Conservation (phyloP, 2,797 vertebrate species). For the Liasis olivaceus region DNA sequence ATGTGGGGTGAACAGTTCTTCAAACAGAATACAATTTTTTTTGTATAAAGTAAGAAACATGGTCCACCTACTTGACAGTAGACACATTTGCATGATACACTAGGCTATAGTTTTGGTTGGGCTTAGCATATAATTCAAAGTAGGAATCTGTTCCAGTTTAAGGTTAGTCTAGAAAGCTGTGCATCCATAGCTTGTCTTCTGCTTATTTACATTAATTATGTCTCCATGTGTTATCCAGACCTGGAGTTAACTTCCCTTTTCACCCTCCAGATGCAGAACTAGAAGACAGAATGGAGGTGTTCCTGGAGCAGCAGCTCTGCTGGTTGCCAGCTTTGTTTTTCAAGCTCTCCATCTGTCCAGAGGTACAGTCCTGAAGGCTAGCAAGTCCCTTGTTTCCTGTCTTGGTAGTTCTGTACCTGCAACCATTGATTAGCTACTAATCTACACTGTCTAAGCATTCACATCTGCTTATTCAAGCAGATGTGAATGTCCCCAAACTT, state of each 20-base stretch:
- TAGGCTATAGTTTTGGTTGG: neutral
- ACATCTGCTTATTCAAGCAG: neutral
- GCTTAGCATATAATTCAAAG: neutral
- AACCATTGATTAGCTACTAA: neutral
- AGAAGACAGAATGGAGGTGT: neutral
- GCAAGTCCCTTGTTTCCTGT: neutral
- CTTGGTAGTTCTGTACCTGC: neutral
- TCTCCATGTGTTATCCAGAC: neutral
- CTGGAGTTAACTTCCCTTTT: too few relatives aligned
- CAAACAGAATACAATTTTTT: neutral
- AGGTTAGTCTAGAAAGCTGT: neutral
- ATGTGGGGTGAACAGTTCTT: neutral
- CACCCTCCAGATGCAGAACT: neutral
- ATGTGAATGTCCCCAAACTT: neutral
- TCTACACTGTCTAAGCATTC: neutral
- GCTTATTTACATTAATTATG: neutral
- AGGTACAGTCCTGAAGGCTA: neutral
- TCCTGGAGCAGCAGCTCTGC: neutral
- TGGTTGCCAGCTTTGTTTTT: neutral
- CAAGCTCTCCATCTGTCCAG: neutral
- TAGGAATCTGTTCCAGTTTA: neutral
- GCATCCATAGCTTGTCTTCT: neutral
- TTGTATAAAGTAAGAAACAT: too few relatives aligned
- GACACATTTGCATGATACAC: neutral
- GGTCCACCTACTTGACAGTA: too few relatives aligned